A percentile compares a stretch with the other conserved stretches of the same genome.
These are phyloP conservation scores for Crypturellus undulatus DNA, from an alignment of 2,113 vertebrate species.

Conservation along the genomic window DNA sequence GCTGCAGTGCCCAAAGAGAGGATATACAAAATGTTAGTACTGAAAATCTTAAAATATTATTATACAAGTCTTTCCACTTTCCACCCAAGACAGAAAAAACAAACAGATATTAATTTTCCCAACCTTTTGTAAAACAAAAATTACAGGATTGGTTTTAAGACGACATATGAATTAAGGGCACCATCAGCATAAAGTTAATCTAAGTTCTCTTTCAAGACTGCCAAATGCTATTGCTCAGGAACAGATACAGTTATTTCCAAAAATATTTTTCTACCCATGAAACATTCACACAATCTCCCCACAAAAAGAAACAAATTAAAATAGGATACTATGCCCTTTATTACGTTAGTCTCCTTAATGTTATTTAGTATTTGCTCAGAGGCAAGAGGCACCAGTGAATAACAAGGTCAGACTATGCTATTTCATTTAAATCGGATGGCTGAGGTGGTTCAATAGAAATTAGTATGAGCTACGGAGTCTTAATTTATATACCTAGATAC, in stretches of 20 bases:
- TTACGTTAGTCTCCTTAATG: not conserved
- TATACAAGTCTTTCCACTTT: not conserved
- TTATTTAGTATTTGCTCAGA: not conserved
- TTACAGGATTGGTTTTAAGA: not conserved
- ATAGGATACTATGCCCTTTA: not conserved
- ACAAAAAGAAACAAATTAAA: not conserved
- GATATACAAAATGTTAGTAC: not conserved
- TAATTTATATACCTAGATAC: not conserved
- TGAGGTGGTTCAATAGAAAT: not conserved
- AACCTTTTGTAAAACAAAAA: not conserved
- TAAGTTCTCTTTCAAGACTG: slow-evolving; percentile 1
- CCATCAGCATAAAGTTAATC: not conserved
- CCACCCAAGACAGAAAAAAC: not conserved
- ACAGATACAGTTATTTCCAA: not conserved
- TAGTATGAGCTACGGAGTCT: not conserved
- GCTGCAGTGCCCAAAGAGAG: not conserved
- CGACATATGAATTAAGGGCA: slow-evolving; percentile 3
- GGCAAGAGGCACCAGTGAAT: not conserved
- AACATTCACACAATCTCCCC: not conserved
- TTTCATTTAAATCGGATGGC: not conserved
- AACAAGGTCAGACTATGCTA: not conserved
- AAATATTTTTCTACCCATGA: not conserved
- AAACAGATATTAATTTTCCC: not conserved
- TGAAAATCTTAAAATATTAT: not conserved
- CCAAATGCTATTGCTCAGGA: slow-evolving; percentile 21